A percentile compares a stretch with the other conserved stretches of the same genome.
phyloP scores from a whole-genome alignment of 2,797 vertebrate genomes.

The Pangasius sanitwongsei region DNA sequence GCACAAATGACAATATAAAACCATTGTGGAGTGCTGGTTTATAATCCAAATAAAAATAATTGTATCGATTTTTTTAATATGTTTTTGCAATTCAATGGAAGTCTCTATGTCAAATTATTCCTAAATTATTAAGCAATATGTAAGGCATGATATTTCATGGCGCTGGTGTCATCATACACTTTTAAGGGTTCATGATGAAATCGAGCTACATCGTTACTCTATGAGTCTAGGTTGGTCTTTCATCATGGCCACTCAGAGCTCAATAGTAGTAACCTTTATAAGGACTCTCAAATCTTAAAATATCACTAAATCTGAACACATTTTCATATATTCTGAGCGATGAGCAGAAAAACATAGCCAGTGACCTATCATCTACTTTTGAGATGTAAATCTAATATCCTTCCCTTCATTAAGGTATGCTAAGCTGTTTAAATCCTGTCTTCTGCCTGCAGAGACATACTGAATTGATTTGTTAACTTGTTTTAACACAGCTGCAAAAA shows the following conservation, averaged over 20 bases:
- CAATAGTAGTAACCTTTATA: neutral
- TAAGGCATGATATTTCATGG: neutral
- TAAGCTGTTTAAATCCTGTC: conserved; percentile 13
- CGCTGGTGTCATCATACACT: neutral
- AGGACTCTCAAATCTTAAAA: conserved; percentile 10
- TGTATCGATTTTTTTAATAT: neutral
- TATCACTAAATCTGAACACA: neutral
- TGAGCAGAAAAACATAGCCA: neutral
- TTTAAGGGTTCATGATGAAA: conserved; percentile 2
- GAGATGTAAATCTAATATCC: neutral
- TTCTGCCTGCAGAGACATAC: neutral
- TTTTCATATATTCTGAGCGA: neutral
- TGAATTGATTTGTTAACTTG: conserved; percentile 9
- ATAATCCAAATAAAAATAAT: neutral
- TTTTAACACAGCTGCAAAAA: conserved; percentile 4
- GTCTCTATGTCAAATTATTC: neutral
- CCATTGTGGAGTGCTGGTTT: neutral
- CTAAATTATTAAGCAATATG: neutral
- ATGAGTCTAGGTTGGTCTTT: neutral
- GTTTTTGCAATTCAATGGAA: neutral
- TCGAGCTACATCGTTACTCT: neutral
- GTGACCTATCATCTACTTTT: neutral
- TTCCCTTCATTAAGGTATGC: conserved; percentile 6
- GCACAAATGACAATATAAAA: no score
- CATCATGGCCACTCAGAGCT: neutral